Conservation (phyloP, 2,113 vertebrate species). For the Motacilla alba region DNA sequence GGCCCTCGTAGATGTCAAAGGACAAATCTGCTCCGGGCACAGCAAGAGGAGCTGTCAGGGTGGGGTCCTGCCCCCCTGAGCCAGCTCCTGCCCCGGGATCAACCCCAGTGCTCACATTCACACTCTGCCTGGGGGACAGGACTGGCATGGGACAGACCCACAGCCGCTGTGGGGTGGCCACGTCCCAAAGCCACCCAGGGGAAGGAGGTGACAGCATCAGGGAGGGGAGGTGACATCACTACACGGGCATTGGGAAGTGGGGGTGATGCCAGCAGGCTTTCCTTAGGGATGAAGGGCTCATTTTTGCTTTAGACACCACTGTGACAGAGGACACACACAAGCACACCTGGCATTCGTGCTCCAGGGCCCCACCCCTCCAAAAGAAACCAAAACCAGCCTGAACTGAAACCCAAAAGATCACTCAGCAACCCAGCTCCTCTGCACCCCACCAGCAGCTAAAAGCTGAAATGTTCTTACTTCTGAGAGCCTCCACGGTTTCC, state of each 20-base stretch:
- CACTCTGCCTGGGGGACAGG: accelerated
- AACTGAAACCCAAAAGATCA: not conserved
- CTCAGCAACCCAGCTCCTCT: not conserved
- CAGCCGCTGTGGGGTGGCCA: not conserved
- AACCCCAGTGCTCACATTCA: not conserved
- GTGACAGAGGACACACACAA: not conserved
- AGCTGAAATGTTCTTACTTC: conserved; percentile 76
- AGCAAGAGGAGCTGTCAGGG: not conserved
- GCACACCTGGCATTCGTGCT: not conserved
- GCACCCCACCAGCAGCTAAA: not conserved
- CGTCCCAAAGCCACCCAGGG: accelerated
- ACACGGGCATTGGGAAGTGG: accelerated
- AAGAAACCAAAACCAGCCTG: not conserved
- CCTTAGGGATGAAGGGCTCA: not conserved
- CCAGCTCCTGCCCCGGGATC: not conserved
- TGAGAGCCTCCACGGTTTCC: conserved; percentile 86
- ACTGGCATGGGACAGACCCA: not conserved
- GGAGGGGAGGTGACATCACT: not conserved
- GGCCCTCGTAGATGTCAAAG: conserved; percentile 95
- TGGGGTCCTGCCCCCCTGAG: accelerated
- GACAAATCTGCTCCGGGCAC: conserved; percentile 80
- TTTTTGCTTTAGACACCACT: not conserved
- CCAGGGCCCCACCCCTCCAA: not conserved
- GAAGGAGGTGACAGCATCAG: not conserved
- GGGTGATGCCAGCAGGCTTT: not conserved